Evolutionary conservation across 2,797 vertebrate species (phyloP), one percentile per base, ranked within the genome.

Genomic region (Characodon lateralis): DNA sequence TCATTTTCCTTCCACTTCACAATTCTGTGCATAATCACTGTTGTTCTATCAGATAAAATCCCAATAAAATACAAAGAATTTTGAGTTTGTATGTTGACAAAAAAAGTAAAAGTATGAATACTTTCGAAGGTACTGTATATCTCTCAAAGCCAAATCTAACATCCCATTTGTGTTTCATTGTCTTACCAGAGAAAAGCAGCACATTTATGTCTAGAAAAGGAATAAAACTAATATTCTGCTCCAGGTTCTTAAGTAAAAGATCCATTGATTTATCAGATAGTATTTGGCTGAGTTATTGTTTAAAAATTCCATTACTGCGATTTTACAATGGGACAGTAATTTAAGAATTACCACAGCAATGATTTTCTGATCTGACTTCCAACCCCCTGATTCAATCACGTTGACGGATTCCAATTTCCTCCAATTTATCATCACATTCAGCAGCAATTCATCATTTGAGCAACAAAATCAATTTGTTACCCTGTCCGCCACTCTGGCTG

Each of bases 391-490:
- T 93, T 89, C 91, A 92, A 92, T 92, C 92, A 84, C 77, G 82
- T 80, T 79, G 86, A 89, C 88, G 59, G 85, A 89, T 90, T 92
- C 90, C 92, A 92, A 94, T 93, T 93, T 93, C 93, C 93, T 89
- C 80, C 85, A 90, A 89, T 91, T 93, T 92, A 93, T 92, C 88
- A 87, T 89, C 48, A 14, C 75, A 80, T 90, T 85, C 82, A 70
- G 80, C 89, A 82, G 89, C 90, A 91, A 94, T 94, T 94, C 80
- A 91, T 94, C 92, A 94, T 91, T 90, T 82, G 83, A 87, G 92
- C 89, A 90, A 94, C 92, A 92, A 91, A 94, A 94, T 94, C 92
- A 92, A 94, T 94, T 93, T 93, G 91, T 93, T 89, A 89, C 85
- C 89, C 85, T 86, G 91, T 91, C 91, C 85, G 74, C 87, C 18